Evolutionary conservation across 2,888 invertebrate species (phyloP).

Genomic region (Drosophila mimica): DNA sequence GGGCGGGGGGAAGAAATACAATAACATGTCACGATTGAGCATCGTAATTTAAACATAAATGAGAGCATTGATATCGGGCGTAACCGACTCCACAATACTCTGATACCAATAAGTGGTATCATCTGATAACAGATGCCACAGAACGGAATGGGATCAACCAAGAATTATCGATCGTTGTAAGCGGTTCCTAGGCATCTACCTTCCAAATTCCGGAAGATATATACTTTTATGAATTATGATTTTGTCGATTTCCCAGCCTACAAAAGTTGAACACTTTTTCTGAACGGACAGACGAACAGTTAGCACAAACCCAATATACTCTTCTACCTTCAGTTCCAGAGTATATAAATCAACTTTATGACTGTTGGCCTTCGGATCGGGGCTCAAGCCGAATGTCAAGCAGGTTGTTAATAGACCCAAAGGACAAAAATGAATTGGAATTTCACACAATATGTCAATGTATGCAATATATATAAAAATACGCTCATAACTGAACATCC

Average conservation of each 20-base stretch:
- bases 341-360: conserved; percentile 55
- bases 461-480: neutral
- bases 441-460: conserved; percentile 5
- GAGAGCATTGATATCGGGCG: neutral
- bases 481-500: conserved; percentile 47
- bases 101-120: neutral
- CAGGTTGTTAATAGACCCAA: conserved; percentile 42
- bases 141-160: neutral
- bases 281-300: neutral
- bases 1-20: conserved; percentile 40
- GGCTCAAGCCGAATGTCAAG: conserved; percentile 10
- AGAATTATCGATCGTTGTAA: neutral
- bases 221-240: neutral
- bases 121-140: neutral
- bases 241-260: neutral
- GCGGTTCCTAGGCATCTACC: no score
- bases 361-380: conserved; percentile 33
- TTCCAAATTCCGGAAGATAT: neutral
- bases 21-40: conserved; percentile 66
- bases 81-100: neutral
- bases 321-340: neutral
- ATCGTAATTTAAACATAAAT: conserved; percentile 61
- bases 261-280: neutral
- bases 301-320: neutral
- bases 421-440: conserved; percentile 22